Evolutionary conservation across 2,113 vertebrate species (phyloP).

Genomic region (Aythya baeri): DNA sequence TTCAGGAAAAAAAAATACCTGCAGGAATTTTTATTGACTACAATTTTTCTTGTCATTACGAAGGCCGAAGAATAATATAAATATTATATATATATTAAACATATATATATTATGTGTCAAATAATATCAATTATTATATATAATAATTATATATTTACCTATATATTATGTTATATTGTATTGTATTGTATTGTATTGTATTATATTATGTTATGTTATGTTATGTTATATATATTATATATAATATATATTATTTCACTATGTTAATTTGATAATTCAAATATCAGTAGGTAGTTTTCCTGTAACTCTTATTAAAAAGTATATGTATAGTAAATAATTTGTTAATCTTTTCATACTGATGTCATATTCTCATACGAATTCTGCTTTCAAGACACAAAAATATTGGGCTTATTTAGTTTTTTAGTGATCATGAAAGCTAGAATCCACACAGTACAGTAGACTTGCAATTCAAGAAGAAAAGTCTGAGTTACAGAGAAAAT

Average conservation of each 20-base stretch:
- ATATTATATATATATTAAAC: too few species aligned
- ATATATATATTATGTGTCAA: too few species aligned
- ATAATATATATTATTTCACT: not conserved
- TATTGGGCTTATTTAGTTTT: not conserved
- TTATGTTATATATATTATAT: too few species aligned
- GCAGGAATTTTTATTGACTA: not conserved
- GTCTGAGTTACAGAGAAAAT: not conserved
- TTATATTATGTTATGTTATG: too few species aligned
- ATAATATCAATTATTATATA: too few species aligned
- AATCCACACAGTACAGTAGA: not conserved
- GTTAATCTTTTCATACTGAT: not conserved
- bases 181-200: too few species aligned
- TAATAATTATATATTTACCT: too few species aligned
- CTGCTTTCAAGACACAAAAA: not conserved
- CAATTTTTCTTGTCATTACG: not conserved
- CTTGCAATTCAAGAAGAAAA: not conserved
- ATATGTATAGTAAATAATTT: not conserved
- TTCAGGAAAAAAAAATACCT: not conserved
- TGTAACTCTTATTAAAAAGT: not conserved
- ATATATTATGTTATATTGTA: too few species aligned
- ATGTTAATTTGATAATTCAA: not conserved
- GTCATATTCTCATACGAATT: not conserved
- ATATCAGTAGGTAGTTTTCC: not conserved
- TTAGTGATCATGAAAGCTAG: not conserved
- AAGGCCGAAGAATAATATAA: not conserved